Evolutionary conservation across 2,797 vertebrate genomes (phyloP), one percentile per base, ranked within the genome.

Genomic region (Halcyon badia): DNA sequence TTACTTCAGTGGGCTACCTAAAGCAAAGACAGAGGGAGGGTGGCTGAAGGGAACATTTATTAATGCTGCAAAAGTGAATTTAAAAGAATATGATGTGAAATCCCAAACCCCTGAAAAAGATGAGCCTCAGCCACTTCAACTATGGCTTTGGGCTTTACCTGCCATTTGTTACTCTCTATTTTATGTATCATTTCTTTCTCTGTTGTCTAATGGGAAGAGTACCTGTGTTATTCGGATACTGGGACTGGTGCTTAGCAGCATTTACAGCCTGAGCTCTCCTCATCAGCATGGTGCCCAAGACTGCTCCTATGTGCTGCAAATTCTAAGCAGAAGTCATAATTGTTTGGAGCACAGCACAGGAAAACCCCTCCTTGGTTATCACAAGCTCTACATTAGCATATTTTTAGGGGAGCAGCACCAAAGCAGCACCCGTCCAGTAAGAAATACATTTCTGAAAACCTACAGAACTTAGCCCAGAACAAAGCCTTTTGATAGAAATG

Each of bases 401-500:
- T n/a, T 90, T 91, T 82, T 35, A 75, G 58, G 30, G 24, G 14
- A 73, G 5, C 61, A 85, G 91, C 52, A 18, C 41, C 83, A 82
- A 57, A 83, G 73, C 71, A 95, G 52, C 56, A 80, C 19, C 41
- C 80, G 46, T 66, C 26, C 7, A 3, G 60, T 12, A 76, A 90
- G 72, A 91, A 87, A 94, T 3, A 21, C 0, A 42, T 39, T 87
- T 82, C 75, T 61, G 22, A 83, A 96, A 93, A 71, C 31, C 73
- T 31, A 71, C 5, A 68, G 44, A 68, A 94, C 87, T 84, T 46
- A 76, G 19, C 46, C 22, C 42, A 6, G n/a, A 57, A 42, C 46
- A 61, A 52, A 80, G 90, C 92, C 12, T 93, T 93, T 20, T 83
- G 75, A 85, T 93, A 75, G 89, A 95, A 85, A 80, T 46, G 17